Evolutionary conservation across 1,140 invertebrate genomes (phyloP).

Genomic region (Sarcophaga peregrina): DNA sequence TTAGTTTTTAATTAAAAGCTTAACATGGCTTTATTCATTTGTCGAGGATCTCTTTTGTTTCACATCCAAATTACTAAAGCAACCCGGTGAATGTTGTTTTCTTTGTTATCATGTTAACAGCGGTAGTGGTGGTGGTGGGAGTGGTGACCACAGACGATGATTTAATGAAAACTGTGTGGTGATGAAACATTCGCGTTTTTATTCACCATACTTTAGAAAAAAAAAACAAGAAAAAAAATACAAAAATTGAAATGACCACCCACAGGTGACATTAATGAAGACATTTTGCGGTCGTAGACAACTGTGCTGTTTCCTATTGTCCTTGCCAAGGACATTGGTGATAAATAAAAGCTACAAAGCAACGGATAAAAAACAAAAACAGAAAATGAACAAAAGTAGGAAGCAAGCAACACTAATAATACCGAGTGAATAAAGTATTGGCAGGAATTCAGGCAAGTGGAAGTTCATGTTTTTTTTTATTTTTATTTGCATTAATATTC

Average conservation of each 20-base stretch:
- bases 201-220: too few species aligned
- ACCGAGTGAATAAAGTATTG: background rate
- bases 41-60: too few species aligned
- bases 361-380: background rate
- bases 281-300: background rate
- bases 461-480: background rate
- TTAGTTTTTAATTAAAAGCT: slow-evolving; percentile 18
- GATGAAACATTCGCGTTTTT: too few species aligned
- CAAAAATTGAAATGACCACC: background rate
- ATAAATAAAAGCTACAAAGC: background rate
- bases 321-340: background rate
- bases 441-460: background rate
- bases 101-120: too few species aligned
- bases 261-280: slow-evolving; percentile 1
- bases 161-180: too few species aligned
- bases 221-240: background rate
- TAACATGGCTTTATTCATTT: background rate
- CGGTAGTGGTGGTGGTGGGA: too few species aligned
- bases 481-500: too few species aligned
- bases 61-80: too few species aligned
- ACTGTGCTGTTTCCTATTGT: background rate
- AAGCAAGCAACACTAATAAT: too few species aligned
- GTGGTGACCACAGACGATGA: too few species aligned
- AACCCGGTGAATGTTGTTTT: too few species aligned
- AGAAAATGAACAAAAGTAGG: background rate